Conservation (phyloP, 2,113 vertebrate genomes). For the Megaleporinus macrocephalus region DNA sequence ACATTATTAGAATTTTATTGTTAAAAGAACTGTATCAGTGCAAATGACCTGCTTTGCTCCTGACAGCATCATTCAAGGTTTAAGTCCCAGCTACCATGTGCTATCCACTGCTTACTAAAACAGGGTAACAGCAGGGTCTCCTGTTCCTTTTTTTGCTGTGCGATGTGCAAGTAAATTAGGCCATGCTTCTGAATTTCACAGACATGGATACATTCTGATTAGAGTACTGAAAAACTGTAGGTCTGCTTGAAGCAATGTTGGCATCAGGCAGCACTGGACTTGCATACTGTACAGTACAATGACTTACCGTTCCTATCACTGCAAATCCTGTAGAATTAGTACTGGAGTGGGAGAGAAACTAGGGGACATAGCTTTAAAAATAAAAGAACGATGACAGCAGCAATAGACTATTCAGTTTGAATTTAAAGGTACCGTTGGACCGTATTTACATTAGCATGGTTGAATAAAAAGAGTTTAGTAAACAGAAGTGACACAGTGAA, state of each 20-base stretch:
- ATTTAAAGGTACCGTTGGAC: background rate
- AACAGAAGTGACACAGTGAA: no score
- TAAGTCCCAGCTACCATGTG: background rate
- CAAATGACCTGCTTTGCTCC: background rate
- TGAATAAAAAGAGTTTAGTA: no score
- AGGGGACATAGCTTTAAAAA: background rate
- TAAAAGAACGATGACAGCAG: background rate
- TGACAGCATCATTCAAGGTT: background rate
- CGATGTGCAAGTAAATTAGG: background rate
- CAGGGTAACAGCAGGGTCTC: no score
- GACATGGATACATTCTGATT: background rate
- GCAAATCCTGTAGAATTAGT: background rate
- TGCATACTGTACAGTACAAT: background rate
- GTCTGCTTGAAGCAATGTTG: background rate
- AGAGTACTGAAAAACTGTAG: background rate
- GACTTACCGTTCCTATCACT: background rate
- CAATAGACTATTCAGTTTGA: background rate
- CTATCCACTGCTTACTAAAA: no score
- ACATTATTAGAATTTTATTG: no score
- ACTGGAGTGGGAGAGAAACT: background rate
- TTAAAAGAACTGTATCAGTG: background rate
- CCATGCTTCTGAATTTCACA: background rate
- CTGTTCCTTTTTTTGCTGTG: no score
- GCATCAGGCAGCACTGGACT: background rate
- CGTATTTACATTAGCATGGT: no score